Evolutionary conservation across 1,140 invertebrate genomes (phyloP).

Genomic region (Micrasema longulum): DNA sequence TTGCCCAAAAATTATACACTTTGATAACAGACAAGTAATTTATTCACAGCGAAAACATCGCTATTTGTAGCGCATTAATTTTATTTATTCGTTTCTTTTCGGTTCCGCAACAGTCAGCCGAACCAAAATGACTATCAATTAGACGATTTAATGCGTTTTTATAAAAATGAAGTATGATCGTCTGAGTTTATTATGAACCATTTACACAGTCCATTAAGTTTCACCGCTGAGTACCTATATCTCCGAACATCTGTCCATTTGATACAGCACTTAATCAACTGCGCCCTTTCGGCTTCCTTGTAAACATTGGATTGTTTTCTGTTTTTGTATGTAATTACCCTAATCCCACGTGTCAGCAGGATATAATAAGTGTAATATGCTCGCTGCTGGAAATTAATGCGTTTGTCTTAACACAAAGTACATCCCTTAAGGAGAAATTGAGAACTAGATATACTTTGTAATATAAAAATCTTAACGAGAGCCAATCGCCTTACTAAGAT

Average conservation of each 20-base stretch:
- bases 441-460: too few species aligned
- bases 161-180: slow-evolving; percentile 20
- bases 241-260: slow-evolving; percentile 32
- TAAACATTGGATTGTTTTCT: slow-evolving; percentile 41
- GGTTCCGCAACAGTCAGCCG: not conserved
- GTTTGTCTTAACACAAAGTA: slow-evolving; percentile 35
- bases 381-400: slow-evolving; percentile 44
- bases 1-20: slow-evolving; percentile 8
- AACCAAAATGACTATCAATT: slow-evolving; percentile 14
- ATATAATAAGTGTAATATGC: slow-evolving; percentile 42
- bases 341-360: slow-evolving; percentile 43
- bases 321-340: slow-evolving; percentile 49
- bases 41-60: slow-evolving; percentile 14
- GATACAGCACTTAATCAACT: slow-evolving; percentile 44
- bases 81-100: slow-evolving; percentile 14
- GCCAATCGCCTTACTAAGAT: slow-evolving; percentile 4
- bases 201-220: slow-evolving; percentile 44
- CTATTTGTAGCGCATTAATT: not conserved
- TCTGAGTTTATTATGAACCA: slow-evolving; percentile 31
- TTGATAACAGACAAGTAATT: slow-evolving; percentile 13
- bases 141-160: slow-evolving; percentile 19
- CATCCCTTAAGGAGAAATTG: slow-evolving; percentile 21
- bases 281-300: slow-evolving; percentile 33
- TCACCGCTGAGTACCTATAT: slow-evolving; percentile 8
- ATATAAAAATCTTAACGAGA: too few species aligned